These are phyloP conservation scores for Brachionus sp. DNA, from an alignment of 1,140 invertebrate genomes.

Conservation along the genomic window DNA sequence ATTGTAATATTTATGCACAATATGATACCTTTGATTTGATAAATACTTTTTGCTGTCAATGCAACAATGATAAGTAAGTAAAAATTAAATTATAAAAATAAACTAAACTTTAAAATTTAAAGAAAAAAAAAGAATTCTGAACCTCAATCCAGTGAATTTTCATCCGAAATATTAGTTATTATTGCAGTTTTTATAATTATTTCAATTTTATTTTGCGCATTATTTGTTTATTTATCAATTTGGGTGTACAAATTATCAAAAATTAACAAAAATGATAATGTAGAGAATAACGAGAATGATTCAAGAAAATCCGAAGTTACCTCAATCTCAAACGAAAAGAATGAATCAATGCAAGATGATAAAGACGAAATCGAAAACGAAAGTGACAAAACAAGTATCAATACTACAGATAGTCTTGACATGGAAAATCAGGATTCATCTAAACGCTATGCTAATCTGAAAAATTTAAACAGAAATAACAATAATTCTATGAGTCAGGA, in stretches of 20 bases:
- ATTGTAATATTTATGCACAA: not conserved
- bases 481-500: not conserved
- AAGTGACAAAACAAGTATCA: not conserved
- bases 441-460: not conserved
- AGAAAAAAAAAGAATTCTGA: not conserved
- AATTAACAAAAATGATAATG: not conserved
- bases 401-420: not conserved
- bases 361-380: not conserved
- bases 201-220: not conserved
- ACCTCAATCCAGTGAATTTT: not conserved
- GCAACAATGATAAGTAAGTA: constrained; percentile 8
- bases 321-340: not conserved
- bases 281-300: not conserved
- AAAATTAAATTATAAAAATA: not conserved
- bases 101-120: not conserved
- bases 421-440: not conserved
- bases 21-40: not conserved
- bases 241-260: not conserved
- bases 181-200: not conserved
- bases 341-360: not conserved
- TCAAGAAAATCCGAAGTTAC: not conserved
- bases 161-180: not conserved
- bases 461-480: constrained; percentile 24
- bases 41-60: constrained; percentile 13
- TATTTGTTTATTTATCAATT: not conserved